phyloP scores from a whole-genome alignment of 2,888 invertebrate species.

The Pseudanteris insignis region DNA sequence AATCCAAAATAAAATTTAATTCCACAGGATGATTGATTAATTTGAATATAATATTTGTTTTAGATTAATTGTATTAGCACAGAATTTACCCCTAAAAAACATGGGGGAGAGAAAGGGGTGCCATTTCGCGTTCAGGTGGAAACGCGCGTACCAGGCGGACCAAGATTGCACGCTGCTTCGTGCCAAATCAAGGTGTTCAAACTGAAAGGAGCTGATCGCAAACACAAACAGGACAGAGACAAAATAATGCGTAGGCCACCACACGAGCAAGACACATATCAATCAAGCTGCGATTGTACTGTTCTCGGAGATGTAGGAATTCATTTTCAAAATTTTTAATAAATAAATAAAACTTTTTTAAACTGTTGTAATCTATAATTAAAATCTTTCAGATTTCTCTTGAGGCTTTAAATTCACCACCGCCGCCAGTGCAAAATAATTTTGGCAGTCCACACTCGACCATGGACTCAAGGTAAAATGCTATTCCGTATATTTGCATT shows the following conservation, averaged over 20 bases:
- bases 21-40: no score
- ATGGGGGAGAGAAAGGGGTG: constrained; percentile 97
- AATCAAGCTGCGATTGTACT: constrained; percentile 95
- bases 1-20: constrained; percentile 1
- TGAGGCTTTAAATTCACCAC: constrained; percentile 55
- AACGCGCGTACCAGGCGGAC: constrained; percentile 76
- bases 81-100: constrained; percentile 97
- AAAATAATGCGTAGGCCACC: constrained; percentile 88
- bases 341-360: constrained; percentile 1
- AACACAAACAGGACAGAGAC: constrained; percentile 96
- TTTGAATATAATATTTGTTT: not conserved
- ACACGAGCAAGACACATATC: constrained; percentile 89
- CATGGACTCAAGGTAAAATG: constrained; percentile 57
- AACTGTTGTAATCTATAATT: no score
- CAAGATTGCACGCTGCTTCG: constrained; percentile 89
- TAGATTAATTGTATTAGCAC: constrained; percentile 95
- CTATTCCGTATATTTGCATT: no score
- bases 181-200: constrained; percentile 96
- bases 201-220: constrained; percentile 96
- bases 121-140: constrained; percentile 96
- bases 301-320: constrained; percentile 85
- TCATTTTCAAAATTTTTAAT: no score
- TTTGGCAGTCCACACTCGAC: constrained; percentile 55
- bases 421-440: constrained; percentile 46
- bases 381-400: constrained; percentile 59